These are phyloP conservation scores for Gobiocypris rarus DNA, from an alignment of 2,113 vertebrate genomes.

Conservation along the genomic window DNA sequence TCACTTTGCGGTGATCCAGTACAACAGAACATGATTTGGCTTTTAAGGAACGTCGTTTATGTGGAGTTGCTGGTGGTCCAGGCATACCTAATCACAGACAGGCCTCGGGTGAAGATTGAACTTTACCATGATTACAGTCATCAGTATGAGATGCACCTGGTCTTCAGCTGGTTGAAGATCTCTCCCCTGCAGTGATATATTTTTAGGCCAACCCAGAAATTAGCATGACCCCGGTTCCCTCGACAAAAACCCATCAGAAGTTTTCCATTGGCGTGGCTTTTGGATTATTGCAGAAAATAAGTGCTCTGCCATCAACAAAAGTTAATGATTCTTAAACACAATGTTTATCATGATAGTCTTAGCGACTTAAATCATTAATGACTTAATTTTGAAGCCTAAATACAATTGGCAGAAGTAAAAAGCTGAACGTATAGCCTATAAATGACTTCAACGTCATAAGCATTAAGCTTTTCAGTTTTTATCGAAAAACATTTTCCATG, in stretches of 20 bases:
- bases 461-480: not conserved
- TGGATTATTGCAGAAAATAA: too few species aligned
- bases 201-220: not conserved
- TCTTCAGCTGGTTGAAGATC: not conserved
- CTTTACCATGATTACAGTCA: not conserved
- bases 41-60: conserved; percentile 34
- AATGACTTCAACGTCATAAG: not conserved
- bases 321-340: too few species aligned
- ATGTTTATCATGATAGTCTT: not conserved
- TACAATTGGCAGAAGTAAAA: not conserved
- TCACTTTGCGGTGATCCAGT: conserved; percentile 39
- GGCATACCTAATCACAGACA: not conserved
- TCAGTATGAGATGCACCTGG: not conserved
- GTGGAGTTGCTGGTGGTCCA: conserved; percentile 1
- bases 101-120: conserved; percentile 15
- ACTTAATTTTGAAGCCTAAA: not conserved
- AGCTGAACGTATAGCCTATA: too few species aligned
- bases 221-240: not conserved
- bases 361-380: not conserved
- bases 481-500: not conserved
- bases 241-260: not conserved
- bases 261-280: not conserved
- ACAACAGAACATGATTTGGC: conserved; percentile 44
- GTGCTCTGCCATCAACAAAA: too few species aligned
- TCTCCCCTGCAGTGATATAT: not conserved